phyloP scores from a whole-genome alignment of 1,140 invertebrate genomes.

The Caerostris darwini region DNA sequence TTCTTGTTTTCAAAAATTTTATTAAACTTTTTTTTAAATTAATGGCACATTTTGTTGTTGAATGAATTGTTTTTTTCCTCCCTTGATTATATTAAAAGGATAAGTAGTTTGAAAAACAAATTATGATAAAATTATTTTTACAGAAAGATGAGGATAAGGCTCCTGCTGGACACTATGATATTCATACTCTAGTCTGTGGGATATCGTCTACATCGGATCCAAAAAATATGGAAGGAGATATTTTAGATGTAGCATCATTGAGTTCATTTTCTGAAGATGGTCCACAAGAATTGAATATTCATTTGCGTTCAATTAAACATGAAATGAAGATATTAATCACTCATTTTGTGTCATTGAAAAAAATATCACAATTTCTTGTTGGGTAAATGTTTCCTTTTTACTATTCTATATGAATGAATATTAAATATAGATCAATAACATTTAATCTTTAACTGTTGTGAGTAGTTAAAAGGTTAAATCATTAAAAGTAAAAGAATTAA shows the following conservation, averaged over 20 bases:
- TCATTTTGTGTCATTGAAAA: conserved; percentile 40
- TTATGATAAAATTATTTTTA: not conserved
- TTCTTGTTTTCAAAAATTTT: too few species aligned
- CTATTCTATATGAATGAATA: not conserved
- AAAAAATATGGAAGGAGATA: not conserved
- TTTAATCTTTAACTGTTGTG: not conserved
- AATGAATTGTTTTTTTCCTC: too few species aligned
- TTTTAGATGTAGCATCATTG: not conserved
- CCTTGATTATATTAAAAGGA: too few species aligned
- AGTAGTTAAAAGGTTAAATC: not conserved
- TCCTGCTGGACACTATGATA: not conserved
- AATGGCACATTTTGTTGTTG: too few species aligned
- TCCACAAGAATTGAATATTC: not conserved
- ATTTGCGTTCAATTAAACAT: conserved; percentile 29
- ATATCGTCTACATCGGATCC: not conserved
- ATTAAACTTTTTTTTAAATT: too few species aligned
- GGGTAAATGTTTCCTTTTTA: not conserved
- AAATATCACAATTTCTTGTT: conserved; percentile 13
- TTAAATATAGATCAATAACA: not conserved
- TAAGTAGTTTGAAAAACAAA: not conserved
- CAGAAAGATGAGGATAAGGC: not conserved
- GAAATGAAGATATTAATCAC: conserved; percentile 17
- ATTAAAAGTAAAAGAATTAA: not conserved
- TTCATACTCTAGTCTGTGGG: too few species aligned
- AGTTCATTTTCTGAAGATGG: conserved; percentile 2